Base-by-base conservation (phyloP, 2,797 vertebrate genomes). In the Platyrinchus mystaceus region DNA sequence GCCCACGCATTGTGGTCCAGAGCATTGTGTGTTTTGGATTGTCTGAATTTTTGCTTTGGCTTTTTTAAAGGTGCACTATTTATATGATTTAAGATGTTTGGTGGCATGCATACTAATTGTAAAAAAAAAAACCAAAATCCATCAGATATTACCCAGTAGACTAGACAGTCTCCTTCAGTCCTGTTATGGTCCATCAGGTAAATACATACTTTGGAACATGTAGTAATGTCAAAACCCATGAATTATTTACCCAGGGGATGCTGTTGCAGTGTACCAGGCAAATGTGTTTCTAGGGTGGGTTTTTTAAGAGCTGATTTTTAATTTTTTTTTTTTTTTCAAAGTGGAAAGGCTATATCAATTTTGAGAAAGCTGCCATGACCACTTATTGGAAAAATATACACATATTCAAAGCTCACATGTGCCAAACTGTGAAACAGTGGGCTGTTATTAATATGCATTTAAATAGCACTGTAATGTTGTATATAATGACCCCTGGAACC, bases 101-200 rank as follows among this genome's bases (percentile, higher is more conserved):
- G 59, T 93, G 92, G 76, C 69, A 94, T 66, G 90, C 83, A 92
- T 94, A 52, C 63, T 92, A 89, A 77, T 39, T 49, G 41, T 69
- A 64, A 44, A 94, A 50, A 50, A 30, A 30, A 50, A 47, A 46
- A 46, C n/a, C 95, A 92, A 92, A 69, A 85, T 87, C 62, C 68
- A 79, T 94, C 60, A 67, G 86, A 69, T 90, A 91, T 95, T 96
- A 90, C 87, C 76, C 92, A 89, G 67, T 89, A 93, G 96, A 76
- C 84, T 73, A 82, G 83, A 86, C 49, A 55, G 93, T 60, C 90
- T 96, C 81, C 81, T 95, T 89, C 75, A 71, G 64, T 63, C 73
- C 85, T 96, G 87, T 82, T 91, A 84, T 78, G 89, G 86, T 93
- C 89, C 91, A 73, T 87, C 94, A 93, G 87, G 92, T 93, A 96